Conservation (phyloP, 1,140 invertebrate species). For the Akabosia matsudoensis region DNA sequence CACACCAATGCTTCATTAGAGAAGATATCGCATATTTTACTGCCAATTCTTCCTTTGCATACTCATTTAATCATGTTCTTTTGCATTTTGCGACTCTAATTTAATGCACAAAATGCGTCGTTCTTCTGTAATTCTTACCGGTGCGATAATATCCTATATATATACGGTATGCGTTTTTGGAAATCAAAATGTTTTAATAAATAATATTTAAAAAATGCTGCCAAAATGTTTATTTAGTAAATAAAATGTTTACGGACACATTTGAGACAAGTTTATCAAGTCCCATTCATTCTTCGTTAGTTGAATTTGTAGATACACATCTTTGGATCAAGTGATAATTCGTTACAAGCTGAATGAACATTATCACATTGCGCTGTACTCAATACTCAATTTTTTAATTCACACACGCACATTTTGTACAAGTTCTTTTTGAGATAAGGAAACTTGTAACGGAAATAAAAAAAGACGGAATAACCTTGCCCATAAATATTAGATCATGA, state of each 20-base stretch:
- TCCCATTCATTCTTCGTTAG: too few relatives aligned
- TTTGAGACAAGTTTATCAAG: too few relatives aligned
- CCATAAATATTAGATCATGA: neutral
- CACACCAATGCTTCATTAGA: neutral
- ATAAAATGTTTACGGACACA: too few relatives aligned
- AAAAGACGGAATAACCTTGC: neutral
- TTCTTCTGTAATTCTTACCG: neutral
- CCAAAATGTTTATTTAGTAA: too few relatives aligned
- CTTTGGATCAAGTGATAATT: neutral
- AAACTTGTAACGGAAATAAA: neutral
- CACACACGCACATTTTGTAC: neutral
- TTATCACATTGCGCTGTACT: neutral
- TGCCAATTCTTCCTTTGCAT: neutral
- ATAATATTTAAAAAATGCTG: too few relatives aligned
- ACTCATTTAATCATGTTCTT: neutral
- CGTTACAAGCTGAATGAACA: neutral
- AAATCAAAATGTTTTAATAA: too few relatives aligned
- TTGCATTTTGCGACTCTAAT: neutral
- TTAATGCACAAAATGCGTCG: neutral
- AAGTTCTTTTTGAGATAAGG: too few relatives aligned
- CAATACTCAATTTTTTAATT: neutral
- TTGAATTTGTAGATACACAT: too few relatives aligned
- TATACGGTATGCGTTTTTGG: too few relatives aligned
- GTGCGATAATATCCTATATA: too few relatives aligned
- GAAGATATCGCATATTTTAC: neutral